phyloP scores from a whole-genome alignment of 2,113 vertebrate species.

The Pseudorectes ferrugineus region DNA sequence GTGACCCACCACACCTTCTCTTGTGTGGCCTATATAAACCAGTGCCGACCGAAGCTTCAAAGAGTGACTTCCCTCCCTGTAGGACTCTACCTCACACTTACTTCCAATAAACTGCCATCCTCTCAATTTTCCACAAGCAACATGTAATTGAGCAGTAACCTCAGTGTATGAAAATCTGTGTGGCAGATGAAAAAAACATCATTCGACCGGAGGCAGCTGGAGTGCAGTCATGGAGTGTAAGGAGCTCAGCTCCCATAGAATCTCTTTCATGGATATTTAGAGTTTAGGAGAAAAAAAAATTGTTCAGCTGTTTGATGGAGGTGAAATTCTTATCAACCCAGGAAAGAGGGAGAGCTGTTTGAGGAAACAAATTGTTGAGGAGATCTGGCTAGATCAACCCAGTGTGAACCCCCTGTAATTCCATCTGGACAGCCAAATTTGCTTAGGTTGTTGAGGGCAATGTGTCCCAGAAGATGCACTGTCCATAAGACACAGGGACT shows the following conservation, averaged over 20 bases:
- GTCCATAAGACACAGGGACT: not conserved
- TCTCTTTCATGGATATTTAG: not conserved
- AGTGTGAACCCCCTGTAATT: not conserved
- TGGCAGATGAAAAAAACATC: slow-evolving; percentile 13
- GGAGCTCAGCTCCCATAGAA: not conserved
- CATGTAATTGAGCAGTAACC: slow-evolving; percentile 22
- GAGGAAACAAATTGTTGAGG: not conserved
- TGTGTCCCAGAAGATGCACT: not conserved
- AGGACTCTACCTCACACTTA: slow-evolving; percentile 10
- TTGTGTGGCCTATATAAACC: slow-evolving; percentile 28
- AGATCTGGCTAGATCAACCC: not conserved
- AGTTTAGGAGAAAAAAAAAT: not conserved
- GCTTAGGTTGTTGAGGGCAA: not conserved
- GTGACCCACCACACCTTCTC: slow-evolving; percentile 35
- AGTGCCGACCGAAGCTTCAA: not conserved
- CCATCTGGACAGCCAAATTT: not conserved
- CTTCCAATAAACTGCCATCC: slow-evolving; percentile 25
- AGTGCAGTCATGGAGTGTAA: not conserved
- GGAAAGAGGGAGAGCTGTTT: not conserved
- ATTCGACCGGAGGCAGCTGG: not conserved
- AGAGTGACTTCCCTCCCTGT: not conserved
- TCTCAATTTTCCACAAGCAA: slow-evolving; percentile 29
- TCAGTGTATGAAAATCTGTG: slow-evolving; percentile 9
- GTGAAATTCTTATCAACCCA: not conserved
- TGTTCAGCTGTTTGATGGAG: not conserved